Conservation (phyloP, 2,797 vertebrate genomes). For the Ara ararauna region DNA sequence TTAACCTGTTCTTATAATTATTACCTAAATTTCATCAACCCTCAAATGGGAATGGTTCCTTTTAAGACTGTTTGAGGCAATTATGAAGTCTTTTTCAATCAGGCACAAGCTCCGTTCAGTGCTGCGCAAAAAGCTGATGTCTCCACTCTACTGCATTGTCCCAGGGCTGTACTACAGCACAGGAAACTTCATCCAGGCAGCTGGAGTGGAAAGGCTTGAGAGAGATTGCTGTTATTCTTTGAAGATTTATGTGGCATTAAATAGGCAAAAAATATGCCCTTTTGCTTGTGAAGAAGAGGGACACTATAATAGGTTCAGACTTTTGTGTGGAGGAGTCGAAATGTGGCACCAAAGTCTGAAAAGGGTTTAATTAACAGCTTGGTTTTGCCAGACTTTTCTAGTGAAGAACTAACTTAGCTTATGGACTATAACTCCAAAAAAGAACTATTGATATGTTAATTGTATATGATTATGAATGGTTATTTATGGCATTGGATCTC, state of each 20-base stretch:
- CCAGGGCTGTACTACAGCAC: neutral
- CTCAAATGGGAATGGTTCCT: neutral
- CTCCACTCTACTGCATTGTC: neutral
- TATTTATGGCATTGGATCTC: slow-evolving; percentile 77
- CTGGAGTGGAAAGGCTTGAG: neutral
- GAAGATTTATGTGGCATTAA: slow-evolving; percentile 31
- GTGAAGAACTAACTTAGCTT: slow-evolving; percentile 73
- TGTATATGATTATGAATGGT: slow-evolving; percentile 76
- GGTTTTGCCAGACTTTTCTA: slow-evolving; percentile 72
- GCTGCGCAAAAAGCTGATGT: neutral
- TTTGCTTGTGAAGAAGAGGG: slow-evolving; percentile 42
- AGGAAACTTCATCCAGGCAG: neutral
- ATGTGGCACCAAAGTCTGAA: slow-evolving; percentile 68
- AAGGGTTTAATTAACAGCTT: slow-evolving; percentile 75
- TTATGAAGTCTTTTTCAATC: neutral
- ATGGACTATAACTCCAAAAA: slow-evolving; percentile 74
- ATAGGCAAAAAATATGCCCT: slow-evolving; percentile 13
- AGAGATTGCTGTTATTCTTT: slow-evolving; percentile 2
- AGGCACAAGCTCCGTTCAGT: neutral
- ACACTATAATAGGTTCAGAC: slow-evolving; percentile 48
- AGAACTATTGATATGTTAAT: slow-evolving; percentile 79
- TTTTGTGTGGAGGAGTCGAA: slow-evolving; percentile 51
- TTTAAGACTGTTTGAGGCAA: neutral
- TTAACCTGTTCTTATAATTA: neutral
- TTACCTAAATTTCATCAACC: neutral